A percentile compares a stretch with the other conserved stretches of the same genome.
phyloP scores from a whole-genome alignment of 2,888 invertebrate genomes.

The Encarsia formosa region DNA sequence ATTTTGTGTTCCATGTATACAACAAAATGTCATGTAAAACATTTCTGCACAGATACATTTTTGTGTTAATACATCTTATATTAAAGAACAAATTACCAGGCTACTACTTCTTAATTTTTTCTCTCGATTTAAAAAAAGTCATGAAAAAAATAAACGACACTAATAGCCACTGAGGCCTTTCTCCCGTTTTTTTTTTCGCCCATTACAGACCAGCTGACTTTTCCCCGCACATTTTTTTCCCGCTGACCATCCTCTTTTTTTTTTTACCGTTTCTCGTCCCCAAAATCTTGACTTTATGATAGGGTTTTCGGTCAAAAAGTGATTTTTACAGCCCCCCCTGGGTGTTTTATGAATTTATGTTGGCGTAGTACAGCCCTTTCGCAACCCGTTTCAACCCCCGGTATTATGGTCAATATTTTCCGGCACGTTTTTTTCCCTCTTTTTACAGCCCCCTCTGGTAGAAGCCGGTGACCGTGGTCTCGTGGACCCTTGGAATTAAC shows the following conservation, averaged over 20 bases:
- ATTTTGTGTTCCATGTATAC: too few species aligned
- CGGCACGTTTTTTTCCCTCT: constrained; percentile 21
- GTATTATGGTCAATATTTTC: constrained; percentile 24
- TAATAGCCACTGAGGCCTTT: too few species aligned
- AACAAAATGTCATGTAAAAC: too few species aligned
- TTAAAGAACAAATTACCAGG: too few species aligned
- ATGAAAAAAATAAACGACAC: too few species aligned
- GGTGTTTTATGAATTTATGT: constrained; percentile 47
- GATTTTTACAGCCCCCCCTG: constrained; percentile 27
- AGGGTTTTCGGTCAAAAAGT: not conserved
- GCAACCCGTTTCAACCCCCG: constrained; percentile 30
- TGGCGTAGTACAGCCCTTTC: constrained; percentile 29
- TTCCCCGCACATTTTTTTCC: not conserved
- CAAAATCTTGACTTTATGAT: constrained; percentile 4
- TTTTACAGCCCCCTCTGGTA: too few species aligned
- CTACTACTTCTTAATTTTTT: too few species aligned
- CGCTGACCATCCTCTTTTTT: not conserved
- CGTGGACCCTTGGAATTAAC: constrained; percentile 37
- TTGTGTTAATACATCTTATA: too few species aligned
- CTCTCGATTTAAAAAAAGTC: too few species aligned
- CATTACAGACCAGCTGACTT: too few species aligned
- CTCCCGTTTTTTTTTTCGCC: too few species aligned
- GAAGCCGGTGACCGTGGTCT: not conserved
- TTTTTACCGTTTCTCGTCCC: constrained; percentile 17
- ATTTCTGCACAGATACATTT: too few species aligned